Base-by-base conservation (phyloP, 1,140 invertebrate species). In the Druon quercuslanigerum region DNA sequence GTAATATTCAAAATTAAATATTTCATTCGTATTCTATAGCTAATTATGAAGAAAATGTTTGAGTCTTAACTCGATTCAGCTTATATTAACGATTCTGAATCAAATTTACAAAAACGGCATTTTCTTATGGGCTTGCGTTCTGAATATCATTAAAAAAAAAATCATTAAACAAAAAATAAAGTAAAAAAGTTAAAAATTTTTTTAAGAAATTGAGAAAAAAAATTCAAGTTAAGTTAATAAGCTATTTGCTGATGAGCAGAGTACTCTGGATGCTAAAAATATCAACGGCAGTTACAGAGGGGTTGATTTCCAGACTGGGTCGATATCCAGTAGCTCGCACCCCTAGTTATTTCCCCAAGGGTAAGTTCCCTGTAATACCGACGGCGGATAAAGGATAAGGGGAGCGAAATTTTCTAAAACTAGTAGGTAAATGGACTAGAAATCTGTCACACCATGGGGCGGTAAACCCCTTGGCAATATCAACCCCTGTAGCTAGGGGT, bases 281-380 rank as follows among this genome's bases (percentile, higher is more conserved):
- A 84, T 83, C 83, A 81, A 79, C 83, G n/a, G 82, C 72, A 71
- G 83, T 79, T 84, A 82, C n/a, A 85, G 40, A 46, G 80, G 85
- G 84, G 84, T 82, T 81, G 79, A 76, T 71, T 16, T 25, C 72
- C 82, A 52, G 78, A 80, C 79, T 84, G 40, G 52, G 74, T 80
- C 73, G 56, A 75, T 19, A 19, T 51, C 2, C 9, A 66, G 19
- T 17, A 13, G 57, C 51, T 60, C 50, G 72, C 80, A 78, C 78
- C 79, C 82, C 73, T 57, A 13, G 16, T 19, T n/a, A 16, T 20
- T 79, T 51, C 72, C 76, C 72, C 71, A 52, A 57, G 74, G 57
- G 51, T 71, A 60, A 71, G 79, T 81, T 77, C 73, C 79, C 90
- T 91, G 88, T 87, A 87, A 90, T 91, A 91, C 82, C 90, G 80